phyloP scores from a whole-genome alignment of 2,113 vertebrate genomes.

The Corythaeola cristata region DNA sequence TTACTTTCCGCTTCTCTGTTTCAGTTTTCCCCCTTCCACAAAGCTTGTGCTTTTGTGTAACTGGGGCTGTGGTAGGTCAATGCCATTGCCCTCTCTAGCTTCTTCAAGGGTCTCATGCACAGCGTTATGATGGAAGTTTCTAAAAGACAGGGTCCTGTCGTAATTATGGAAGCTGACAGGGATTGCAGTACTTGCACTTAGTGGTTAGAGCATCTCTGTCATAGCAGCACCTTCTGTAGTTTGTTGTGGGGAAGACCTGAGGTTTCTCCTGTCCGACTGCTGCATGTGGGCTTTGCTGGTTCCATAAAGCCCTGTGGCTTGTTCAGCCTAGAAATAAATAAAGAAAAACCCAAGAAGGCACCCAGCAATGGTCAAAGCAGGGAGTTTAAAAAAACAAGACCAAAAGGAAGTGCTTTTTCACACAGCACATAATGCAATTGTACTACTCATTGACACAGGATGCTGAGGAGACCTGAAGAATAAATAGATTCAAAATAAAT shows the following conservation, averaged over 20 bases:
- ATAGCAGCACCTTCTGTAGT: neutral
- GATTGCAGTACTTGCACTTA: neutral
- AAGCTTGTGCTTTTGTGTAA: neutral
- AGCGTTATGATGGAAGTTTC: neutral
- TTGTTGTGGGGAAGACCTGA: neutral
- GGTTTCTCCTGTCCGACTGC: neutral
- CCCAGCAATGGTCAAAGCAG: neutral
- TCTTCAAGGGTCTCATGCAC: neutral
- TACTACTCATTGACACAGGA: neutral
- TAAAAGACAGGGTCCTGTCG: neutral
- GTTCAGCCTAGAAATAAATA: neutral
- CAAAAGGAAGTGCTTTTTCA: conserved; percentile 31
- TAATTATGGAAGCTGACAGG: neutral
- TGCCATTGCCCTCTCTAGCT: neutral
- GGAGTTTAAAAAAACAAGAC: neutral
- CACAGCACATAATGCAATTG: conserved; percentile 9
- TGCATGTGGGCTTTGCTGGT: neutral
- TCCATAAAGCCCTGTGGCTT: neutral
- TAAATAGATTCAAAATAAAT: conserved; percentile 4
- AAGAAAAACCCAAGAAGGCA: neutral
- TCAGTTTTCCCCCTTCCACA: neutral
- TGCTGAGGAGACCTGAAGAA: conserved; percentile 18
- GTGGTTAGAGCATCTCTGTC: neutral
- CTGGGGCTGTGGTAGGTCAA: neutral
- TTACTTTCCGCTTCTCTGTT: neutral